Base-by-base conservation (phyloP, 2,113 vertebrate genomes). In the Pipa parva region DNA sequence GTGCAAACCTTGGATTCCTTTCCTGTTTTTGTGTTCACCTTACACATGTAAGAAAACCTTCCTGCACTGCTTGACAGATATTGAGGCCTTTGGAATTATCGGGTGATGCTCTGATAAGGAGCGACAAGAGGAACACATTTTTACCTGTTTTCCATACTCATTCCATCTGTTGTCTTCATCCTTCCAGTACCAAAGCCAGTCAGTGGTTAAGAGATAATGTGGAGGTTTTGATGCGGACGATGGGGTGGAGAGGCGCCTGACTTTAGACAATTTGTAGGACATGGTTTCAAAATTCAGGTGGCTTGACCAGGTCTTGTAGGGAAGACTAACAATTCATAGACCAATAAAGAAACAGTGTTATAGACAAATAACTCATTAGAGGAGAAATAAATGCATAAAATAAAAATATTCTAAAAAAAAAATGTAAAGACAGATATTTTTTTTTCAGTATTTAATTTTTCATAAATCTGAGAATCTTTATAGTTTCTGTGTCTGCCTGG, bases 141-240 rank as follows among this genome's bases (percentile, higher is more conserved):
- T 88, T 78, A 95, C 94, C 76, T 90, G 57, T 51, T 70, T 71
- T 27, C 92, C 93, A 63, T 89, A 98, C 66, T 96, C 89, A 46
- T 63, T 75, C 96, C 96, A 98, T 4, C 1, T 18, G 4, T 72
- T 85, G 15, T 29, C 33, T 1, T 93, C 87, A 12, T 92, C 85
- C 51, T 76, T 79, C 93, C 93, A 97, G 80, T 93, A 94, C 96
- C 96, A 98, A 50, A 90, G 28, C 95, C 95, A 98, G 58, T 93
- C 70, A 6, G 95, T 98, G 31, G 94, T 95, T 22, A 97, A 87
- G 57, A 93, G 87, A 71, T 87, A 95, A 76, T 96, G 83, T 18
- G 91, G 84, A 0, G 92, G 91, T 73, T 84, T 95, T 13, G 89
- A 87, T 59, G 91, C 84, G 0, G 92, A 93, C 7, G 94, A 94